Percentiles rank a stretch among this genome's conserved stretches.
phyloP scores from a whole-genome alignment of 2,797 vertebrate species.

The Craterocephalus amniculus region DNA sequence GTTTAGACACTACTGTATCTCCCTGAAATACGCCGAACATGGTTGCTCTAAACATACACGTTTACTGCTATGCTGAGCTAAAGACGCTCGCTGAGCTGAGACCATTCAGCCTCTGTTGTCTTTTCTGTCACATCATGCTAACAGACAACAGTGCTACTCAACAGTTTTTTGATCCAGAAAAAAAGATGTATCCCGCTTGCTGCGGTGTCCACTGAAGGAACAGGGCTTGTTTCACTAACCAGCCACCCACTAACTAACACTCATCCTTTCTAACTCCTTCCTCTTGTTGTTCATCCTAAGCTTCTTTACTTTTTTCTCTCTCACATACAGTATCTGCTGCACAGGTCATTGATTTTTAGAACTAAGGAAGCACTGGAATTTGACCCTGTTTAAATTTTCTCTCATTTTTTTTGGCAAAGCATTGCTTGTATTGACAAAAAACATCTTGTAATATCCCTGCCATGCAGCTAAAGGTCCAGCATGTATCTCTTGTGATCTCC shows the following conservation, averaged over 20 bases:
- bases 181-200: background rate
- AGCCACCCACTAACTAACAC: conserved; percentile 19
- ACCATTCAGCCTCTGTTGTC: no score
- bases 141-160: no score
- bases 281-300: conserved; percentile 21
- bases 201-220: conserved; percentile 21
- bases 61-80: no score
- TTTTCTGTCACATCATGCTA: no score
- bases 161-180: background rate
- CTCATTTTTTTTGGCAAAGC: background rate
- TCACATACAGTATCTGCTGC: conserved; percentile 19
- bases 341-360: conserved; percentile 17
- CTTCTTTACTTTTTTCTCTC: conserved; percentile 2
- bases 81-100: no score
- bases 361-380: background rate
- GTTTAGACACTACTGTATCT: no score
- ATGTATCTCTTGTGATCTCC: conserved; percentile 19
- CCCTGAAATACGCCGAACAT: no score
- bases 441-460: background rate
- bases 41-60: no score
- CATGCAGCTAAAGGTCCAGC: background rate
- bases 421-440: background rate
- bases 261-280: conserved; percentile 15
- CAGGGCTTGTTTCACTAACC: conserved; percentile 34
- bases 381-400: background rate